phyloP scores from a whole-genome alignment of 2,888 invertebrate species.

The Pasiphila rectangulata region DNA sequence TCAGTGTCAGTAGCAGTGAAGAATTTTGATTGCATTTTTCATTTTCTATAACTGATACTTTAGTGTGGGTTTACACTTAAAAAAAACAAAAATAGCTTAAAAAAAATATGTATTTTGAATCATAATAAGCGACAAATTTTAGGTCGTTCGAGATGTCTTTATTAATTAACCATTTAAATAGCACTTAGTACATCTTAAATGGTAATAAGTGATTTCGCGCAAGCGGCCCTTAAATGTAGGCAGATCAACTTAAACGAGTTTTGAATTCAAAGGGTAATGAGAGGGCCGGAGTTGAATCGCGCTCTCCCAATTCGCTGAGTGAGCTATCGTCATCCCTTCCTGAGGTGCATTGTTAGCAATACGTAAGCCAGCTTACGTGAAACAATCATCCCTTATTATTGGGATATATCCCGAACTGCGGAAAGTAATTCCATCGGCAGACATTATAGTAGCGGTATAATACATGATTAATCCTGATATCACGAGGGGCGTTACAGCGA shows the following conservation, averaged over 20 bases:
- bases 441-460: conserved; percentile 37
- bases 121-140: no score
- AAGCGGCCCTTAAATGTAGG: no score
- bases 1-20: no score
- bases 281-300: not conserved
- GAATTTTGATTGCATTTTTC: no score
- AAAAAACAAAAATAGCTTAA: no score
- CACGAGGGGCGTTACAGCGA: conserved; percentile 22
- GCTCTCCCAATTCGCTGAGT: not conserved
- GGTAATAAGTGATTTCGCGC: no score
- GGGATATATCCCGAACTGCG: conserved; percentile 36
- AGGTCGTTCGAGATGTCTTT: no score
- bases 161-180: no score
- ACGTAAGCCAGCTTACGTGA: conserved; percentile 40
- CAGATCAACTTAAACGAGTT: not conserved
- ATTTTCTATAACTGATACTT: no score
- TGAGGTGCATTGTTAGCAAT: conserved; percentile 35
- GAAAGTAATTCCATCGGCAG: conserved; percentile 41
- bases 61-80: no score
- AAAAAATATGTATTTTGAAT: no score
- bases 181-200: no score
- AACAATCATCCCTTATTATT: conserved; percentile 48
- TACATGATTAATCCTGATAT: conserved; percentile 37
- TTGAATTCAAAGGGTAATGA: not conserved
- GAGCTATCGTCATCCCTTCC: conserved; percentile 1